These are phyloP conservation scores for Halesus radiatus DNA, from an alignment of 1,140 invertebrate genomes.

Conservation along the genomic window DNA sequence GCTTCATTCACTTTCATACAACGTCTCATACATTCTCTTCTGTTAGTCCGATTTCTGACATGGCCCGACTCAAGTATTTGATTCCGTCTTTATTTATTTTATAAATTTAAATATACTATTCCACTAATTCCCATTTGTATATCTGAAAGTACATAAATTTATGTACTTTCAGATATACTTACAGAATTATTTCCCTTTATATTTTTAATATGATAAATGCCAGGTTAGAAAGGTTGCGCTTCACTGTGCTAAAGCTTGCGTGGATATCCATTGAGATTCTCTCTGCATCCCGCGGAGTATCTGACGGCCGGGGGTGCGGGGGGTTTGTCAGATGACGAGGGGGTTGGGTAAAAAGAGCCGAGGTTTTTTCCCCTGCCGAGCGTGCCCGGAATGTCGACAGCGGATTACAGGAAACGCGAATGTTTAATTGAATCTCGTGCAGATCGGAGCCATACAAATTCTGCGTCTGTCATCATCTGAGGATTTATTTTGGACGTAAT, in stretches of 20 bases:
- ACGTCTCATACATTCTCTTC: no score
- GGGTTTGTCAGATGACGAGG: neutral
- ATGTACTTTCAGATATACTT: no score
- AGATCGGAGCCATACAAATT: slow-evolving; percentile 1
- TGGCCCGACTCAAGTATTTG: no score
- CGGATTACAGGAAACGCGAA: slow-evolving; percentile 26
- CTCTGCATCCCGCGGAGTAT: neutral
- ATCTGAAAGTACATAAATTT: no score
- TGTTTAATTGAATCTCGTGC: slow-evolving; percentile 23
- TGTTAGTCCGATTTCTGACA: no score
- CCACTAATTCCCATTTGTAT: no score
- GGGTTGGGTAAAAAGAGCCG: slow-evolving; percentile 5
- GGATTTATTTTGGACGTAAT: slow-evolving; percentile 5
- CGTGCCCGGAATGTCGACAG: slow-evolving; percentile 10
- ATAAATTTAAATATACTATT: no score
- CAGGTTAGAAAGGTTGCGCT: no score
- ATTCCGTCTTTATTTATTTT: no score
- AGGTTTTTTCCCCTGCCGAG: slow-evolving; percentile 10
- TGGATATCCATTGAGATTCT: slow-evolving; percentile 24
- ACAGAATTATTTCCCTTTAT: no score
- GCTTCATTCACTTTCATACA: no score
- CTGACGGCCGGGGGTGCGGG: neutral
- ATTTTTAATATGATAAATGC: no score
- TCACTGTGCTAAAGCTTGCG: neutral
- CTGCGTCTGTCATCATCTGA: neutral